Evolutionary conservation across 1,140 invertebrate genomes (phyloP).

Genomic region (Spodoptera frugiperda): DNA sequence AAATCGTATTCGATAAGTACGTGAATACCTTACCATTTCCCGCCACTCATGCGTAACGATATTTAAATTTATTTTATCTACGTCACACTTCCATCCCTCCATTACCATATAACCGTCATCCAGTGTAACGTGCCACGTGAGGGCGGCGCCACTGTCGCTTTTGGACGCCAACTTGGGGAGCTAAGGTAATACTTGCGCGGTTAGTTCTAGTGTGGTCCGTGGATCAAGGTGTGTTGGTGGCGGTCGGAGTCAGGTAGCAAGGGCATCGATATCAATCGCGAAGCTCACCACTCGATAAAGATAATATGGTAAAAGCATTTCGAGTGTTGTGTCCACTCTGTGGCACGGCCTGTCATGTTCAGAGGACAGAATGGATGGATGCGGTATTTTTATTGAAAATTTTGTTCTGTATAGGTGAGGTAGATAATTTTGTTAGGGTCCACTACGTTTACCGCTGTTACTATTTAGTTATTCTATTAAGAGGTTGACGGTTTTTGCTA

Average conservation of each 20-base stretch:
- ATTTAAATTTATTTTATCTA: conserved; percentile 33
- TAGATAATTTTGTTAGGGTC: too few relatives aligned
- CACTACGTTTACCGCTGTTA: too few relatives aligned
- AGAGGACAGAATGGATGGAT: not conserved
- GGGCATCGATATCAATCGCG: conserved; percentile 21
- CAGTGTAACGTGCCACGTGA: not conserved
- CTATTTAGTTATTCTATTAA: too few relatives aligned
- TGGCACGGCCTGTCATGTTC: not conserved
- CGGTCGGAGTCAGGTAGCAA: conserved; percentile 3
- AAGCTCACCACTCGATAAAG: conserved; percentile 31
- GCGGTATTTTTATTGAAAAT: not conserved
- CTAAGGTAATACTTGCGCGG: not conserved
- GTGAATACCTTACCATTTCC: conserved; percentile 12
- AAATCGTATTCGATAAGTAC: not conserved
- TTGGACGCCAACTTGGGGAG: not conserved
- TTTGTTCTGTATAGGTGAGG: too few relatives aligned
- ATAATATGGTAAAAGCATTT: conserved; percentile 38
- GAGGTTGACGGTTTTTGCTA: too few relatives aligned
- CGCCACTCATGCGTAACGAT: conserved; percentile 16
- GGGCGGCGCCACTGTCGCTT: not conserved
- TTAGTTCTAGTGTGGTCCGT: not conserved
- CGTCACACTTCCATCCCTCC: conserved; percentile 15
- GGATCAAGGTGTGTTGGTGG: not conserved
- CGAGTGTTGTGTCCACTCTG: conserved; percentile 34
- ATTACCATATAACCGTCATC: conserved; percentile 16